phyloP scores from a whole-genome alignment of 2,797 vertebrate species.

The Sebastes dallii region DNA sequence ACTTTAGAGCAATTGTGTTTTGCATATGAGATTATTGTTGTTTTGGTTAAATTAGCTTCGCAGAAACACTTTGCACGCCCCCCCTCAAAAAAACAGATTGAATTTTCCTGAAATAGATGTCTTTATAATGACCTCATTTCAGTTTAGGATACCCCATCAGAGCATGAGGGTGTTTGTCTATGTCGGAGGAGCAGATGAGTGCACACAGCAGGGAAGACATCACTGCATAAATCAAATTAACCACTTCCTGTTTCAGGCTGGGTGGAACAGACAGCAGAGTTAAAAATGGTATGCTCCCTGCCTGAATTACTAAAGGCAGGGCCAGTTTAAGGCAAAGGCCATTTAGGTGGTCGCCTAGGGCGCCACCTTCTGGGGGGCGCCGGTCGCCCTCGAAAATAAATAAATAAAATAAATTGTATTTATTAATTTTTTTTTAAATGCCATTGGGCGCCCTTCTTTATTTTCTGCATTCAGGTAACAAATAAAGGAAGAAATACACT shows the following conservation, averaged over 20 bases:
- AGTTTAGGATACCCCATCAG: neutral
- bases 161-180: neutral
- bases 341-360: too few species aligned
- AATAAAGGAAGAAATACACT: too few species aligned
- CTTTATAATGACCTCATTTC: neutral
- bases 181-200: neutral
- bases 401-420: too few species aligned
- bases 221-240: neutral
- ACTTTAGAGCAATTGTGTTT: neutral
- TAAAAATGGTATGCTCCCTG: neutral
- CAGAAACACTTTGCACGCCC: neutral
- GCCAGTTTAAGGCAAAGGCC: too few species aligned
- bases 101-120: neutral
- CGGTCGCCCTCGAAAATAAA: too few species aligned
- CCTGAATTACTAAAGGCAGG: too few species aligned
- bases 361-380: too few species aligned
- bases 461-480: too few species aligned
- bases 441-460: too few species aligned
- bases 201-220: neutral
- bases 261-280: accelerated
- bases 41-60: neutral
- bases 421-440: too few species aligned
- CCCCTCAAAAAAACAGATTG: neutral
- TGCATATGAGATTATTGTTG: neutral
- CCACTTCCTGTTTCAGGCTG: neutral